These are phyloP conservation scores for Drosophila longiperda DNA, from an alignment of 2,888 invertebrate genomes.

Conservation along the genomic window DNA sequence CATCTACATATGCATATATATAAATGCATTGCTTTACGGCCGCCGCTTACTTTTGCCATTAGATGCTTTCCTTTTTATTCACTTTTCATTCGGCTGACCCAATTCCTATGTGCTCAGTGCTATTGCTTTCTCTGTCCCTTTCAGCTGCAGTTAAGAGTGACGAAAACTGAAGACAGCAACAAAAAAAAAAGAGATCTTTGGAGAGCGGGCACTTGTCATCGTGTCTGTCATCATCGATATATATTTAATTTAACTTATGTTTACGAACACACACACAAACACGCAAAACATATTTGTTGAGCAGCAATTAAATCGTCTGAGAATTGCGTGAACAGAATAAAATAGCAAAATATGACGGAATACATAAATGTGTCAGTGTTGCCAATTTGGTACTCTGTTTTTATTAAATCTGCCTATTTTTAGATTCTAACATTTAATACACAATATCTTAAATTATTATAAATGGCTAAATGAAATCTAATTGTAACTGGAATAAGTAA, in stretches of 20 bases:
- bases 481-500: neutral
- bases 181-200: neutral
- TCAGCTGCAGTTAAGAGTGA: slow-evolving; percentile 52
- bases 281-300: slow-evolving; percentile 23
- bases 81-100: slow-evolving; percentile 65
- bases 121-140: slow-evolving; percentile 34
- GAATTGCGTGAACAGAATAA: slow-evolving; percentile 28
- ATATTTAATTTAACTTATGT: slow-evolving; percentile 47
- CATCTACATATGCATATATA: neutral
- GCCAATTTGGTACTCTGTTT: neutral
- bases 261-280: slow-evolving; percentile 8
- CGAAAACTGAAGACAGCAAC: slow-evolving; percentile 19
- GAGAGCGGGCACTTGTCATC: slow-evolving; percentile 46
- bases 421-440: neutral
- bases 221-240: slow-evolving; percentile 50
- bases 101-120: slow-evolving; percentile 40
- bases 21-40: slow-evolving; percentile 23
- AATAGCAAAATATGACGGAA: slow-evolving; percentile 26
- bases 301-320: slow-evolving; percentile 39
- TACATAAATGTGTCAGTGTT: slow-evolving; percentile 1
- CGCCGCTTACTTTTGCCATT: slow-evolving; percentile 57
- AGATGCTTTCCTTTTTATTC: slow-evolving; percentile 51
- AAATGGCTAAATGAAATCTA: neutral
- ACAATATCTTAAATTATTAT: neutral
- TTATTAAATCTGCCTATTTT: neutral